A percentile compares a stretch with the other conserved stretches of the same genome.
Evolutionary conservation across 2,888 invertebrate genomes (phyloP).

Genomic region (Didymodactylos carnosus): DNA sequence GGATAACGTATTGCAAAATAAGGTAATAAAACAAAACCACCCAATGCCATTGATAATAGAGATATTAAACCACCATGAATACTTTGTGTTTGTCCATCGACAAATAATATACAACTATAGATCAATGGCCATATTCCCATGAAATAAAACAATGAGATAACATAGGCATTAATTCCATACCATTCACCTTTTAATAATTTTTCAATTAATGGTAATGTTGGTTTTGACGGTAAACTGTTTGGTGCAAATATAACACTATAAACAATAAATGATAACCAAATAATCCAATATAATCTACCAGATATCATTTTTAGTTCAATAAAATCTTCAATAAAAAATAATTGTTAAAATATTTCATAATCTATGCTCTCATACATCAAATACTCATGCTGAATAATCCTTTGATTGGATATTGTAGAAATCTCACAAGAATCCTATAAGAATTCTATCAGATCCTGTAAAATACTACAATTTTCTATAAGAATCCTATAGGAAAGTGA

Average conservation of each 20-base stretch:
- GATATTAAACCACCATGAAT: not conserved
- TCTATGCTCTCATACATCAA: too few species aligned
- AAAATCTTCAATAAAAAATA: too few species aligned
- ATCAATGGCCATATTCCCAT: not conserved
- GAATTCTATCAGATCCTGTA: too few species aligned
- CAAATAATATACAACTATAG: not conserved
- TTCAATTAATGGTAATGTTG: not conserved
- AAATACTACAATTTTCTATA: too few species aligned
- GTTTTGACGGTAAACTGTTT: not conserved
- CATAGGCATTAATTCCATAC: not conserved
- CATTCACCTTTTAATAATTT: not conserved
- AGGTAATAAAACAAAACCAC: not conserved
- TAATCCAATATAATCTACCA: not conserved
- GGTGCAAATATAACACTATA: not conserved
- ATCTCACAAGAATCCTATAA: too few species aligned
- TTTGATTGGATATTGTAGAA: too few species aligned
- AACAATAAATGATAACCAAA: not conserved
- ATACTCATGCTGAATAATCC: too few species aligned
- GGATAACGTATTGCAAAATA: not conserved
- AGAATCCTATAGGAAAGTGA: too few species aligned
- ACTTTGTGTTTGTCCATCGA: not conserved
- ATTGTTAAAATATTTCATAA: too few species aligned
- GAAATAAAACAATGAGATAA: not conserved
- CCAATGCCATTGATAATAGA: not conserved
- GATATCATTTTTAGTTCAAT: too few species aligned